These are phyloP conservation scores for Lipotes vexillifer DNA, from an alignment of 2,113 vertebrate species.

Conservation along the genomic window DNA sequence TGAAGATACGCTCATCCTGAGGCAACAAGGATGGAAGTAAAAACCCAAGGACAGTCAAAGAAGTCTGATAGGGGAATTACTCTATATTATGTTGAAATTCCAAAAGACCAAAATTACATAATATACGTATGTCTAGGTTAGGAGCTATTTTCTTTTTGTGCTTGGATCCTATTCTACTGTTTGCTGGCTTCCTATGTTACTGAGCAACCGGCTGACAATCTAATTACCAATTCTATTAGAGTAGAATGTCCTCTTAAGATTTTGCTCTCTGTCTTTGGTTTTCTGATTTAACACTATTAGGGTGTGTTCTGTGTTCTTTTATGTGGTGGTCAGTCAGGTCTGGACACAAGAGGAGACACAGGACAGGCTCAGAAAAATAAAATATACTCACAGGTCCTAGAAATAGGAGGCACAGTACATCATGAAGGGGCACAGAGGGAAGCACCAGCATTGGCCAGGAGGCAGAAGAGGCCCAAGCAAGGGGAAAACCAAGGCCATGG, in stretches of 20 bases:
- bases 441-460: not conserved
- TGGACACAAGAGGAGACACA: not conserved
- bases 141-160: not conserved
- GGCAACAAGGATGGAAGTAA: not conserved
- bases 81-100: not conserved
- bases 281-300: not conserved
- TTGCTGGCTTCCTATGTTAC: not conserved
- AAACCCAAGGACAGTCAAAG: not conserved
- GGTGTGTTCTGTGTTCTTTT: not conserved
- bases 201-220: not conserved
- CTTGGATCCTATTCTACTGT: not conserved
- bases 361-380: not conserved
- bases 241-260: not conserved
- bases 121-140: not conserved
- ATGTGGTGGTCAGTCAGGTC: not conserved
- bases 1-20: not conserved
- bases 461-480: not conserved
- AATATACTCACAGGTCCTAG: not conserved
- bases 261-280: not conserved
- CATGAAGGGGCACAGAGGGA: not conserved
- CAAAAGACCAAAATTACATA: not conserved
- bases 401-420: not conserved
- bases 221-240: not conserved
- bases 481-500: not conserved
- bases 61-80: not conserved